Evolutionary conservation across 1,140 invertebrate genomes (phyloP), one percentile per base, ranked within the genome.

Genomic region (Scaptodrosophila lebanonensis): DNA sequence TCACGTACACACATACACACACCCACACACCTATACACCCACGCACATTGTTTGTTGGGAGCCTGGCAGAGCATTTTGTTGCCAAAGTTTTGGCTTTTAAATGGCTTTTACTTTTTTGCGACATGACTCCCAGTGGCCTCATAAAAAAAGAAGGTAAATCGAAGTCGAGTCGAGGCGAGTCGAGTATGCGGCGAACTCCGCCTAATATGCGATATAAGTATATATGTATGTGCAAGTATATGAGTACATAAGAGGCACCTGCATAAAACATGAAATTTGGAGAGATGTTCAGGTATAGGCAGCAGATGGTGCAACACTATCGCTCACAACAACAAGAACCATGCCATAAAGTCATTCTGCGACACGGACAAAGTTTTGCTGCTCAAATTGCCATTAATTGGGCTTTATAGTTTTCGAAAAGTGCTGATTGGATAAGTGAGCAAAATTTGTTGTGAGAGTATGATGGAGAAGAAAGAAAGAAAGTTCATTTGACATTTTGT

Each of bases 121-220:
- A 69, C 57, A 82, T 82, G 75, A 69, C 75, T 82, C 75, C 75
- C 75, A 75, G 70, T 75, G 76, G 75, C 69, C 54, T 67, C 72
- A 82, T 82, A 82, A 82, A 82, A 82, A 68, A 69, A 66, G 75
- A 82, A 79, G 75, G 75, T 79, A 79, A 69, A 79, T 79, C 75
- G 75, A 79, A 82, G 75, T 66, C 65, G 56, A 56, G 59, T 36
- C 52, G n/a, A n/a, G 22, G 22, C 22, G 3, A 69, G 48, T 62
- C 43, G 40, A n/a, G n/a, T n/a, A n/a, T n/a, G n/a, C n/a, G n/a
- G n/a, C n/a, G n/a, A n/a, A n/a, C n/a, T n/a, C n/a, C n/a, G n/a
- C n/a, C n/a, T n/a, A n/a, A n/a, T n/a, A n/a, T n/a, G n/a, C n/a
- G n/a, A n/a, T n/a, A n/a, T n/a, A n/a, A n/a, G n/a, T n/a, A n/a